A percentile compares a stretch with the other conserved stretches of the same genome.
Conservation (phyloP, 2,888 invertebrate species). For the Drosophila nr. perissopoda region DNA sequence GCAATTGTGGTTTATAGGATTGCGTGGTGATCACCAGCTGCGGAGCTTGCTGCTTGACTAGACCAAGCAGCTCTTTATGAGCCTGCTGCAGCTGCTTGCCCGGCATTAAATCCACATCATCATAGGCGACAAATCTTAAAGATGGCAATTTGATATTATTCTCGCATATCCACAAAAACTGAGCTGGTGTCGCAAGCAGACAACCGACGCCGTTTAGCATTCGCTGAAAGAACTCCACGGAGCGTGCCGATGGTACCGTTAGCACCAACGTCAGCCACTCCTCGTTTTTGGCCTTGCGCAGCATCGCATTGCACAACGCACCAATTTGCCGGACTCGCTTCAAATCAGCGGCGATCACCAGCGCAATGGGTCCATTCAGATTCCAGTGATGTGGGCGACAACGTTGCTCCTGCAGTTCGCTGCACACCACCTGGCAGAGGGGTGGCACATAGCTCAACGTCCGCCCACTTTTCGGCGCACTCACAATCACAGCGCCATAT, state of each 20-base stretch:
- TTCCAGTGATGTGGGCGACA: not conserved
- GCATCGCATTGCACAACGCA: slow-evolving; percentile 33
- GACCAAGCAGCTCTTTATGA: slow-evolving; percentile 13
- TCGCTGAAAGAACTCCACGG: slow-evolving; percentile 30
- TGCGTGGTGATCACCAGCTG: slow-evolving; percentile 58
- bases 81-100: slow-evolving; percentile 14
- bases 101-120: slow-evolving; percentile 61
- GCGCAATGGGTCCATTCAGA: slow-evolving; percentile 39
- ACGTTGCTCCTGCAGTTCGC: slow-evolving; percentile 9
- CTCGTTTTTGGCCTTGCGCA: slow-evolving; percentile 30
- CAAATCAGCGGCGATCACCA: slow-evolving; percentile 51
- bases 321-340: slow-evolving; percentile 38
- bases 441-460: slow-evolving; percentile 58
- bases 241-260: slow-evolving; percentile 39
- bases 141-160: slow-evolving; percentile 24
- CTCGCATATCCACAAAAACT: slow-evolving; percentile 47
- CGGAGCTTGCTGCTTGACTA: slow-evolving; percentile 15
- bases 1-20: slow-evolving; percentile 18
- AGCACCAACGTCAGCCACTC: slow-evolving; percentile 31
- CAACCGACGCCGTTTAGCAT: slow-evolving; percentile 60
- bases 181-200: slow-evolving; percentile 57
- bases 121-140: slow-evolving; percentile 49
- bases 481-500: slow-evolving; percentile 57
- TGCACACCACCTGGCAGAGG: slow-evolving; percentile 48
- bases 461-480: slow-evolving; percentile 66